Evolutionary conservation across 2,888 invertebrate species (phyloP).

Genomic region (Dynastes tityus): DNA sequence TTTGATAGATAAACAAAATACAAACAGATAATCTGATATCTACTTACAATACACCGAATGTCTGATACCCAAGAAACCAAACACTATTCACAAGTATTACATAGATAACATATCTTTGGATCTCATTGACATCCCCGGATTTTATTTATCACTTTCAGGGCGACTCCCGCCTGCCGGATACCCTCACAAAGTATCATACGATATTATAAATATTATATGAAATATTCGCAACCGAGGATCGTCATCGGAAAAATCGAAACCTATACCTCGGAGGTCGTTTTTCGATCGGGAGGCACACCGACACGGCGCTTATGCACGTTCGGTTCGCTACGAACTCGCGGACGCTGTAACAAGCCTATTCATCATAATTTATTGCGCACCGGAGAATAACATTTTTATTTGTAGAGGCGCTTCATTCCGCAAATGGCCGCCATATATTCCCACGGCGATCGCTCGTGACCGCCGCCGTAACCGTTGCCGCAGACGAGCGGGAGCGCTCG

Average conservation of each 20-base stretch:
- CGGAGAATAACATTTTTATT: constrained; percentile 67
- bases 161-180: constrained; percentile 15
- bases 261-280: neutral
- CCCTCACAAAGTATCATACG: constrained; percentile 45
- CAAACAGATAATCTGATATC: too few relatives aligned
- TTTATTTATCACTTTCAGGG: constrained; percentile 47
- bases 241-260: constrained; percentile 53
- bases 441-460: constrained; percentile 50
- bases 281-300: neutral
- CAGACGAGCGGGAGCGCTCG: neutral
- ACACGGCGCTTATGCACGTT: constrained; percentile 53
- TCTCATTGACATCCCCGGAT: constrained; percentile 1
- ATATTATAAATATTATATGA: constrained; percentile 49
- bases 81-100: too few relatives aligned
- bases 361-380: constrained; percentile 66
- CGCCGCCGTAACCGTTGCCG: constrained; percentile 58
- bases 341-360: constrained; percentile 64
- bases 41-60: too few relatives aligned
- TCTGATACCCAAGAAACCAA: too few relatives aligned
- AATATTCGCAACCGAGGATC: constrained; percentile 27
- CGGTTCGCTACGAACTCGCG: constrained; percentile 48
- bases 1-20: too few relatives aligned
- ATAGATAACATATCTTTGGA: neutral
- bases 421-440: constrained; percentile 66
- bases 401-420: constrained; percentile 65